Evolutionary conservation across 2,888 invertebrate genomes (phyloP), one percentile per base, ranked within the genome.

Genomic region (Hydrotaea diabolus): DNA sequence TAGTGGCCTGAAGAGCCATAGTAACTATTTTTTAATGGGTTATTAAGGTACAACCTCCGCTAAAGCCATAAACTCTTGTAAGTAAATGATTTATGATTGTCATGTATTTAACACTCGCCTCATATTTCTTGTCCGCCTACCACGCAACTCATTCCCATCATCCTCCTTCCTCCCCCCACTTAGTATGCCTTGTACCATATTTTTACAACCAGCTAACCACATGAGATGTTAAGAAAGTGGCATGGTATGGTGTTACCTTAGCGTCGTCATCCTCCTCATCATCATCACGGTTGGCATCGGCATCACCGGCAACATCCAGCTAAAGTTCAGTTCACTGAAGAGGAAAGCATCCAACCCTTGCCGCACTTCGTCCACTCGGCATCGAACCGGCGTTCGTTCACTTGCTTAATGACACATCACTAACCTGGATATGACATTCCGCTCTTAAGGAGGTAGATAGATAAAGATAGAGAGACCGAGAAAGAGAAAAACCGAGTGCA

Each of bases 71-170:
- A 53, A 77, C 74, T 82, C 71, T 62, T 79, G 57, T 64, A 71
- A 64, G 80, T 82, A 82, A 79, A 85, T 85, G 85, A 85, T 85
- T 85, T 82, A 85, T 85, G 85, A 82, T 85, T 85, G 82, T 85
- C 85, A 79, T 80, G 77, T 74, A 69, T 43, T 69, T 69, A 69
- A 69, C 69, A 69, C 69, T 46, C 4, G 19, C 21, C 43, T 66
- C 39, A 19, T 66, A 43, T 66, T 39, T 46, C 46, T 69, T 21
- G 5, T 13, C 21, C 23, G 46, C 69, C 69, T 21, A 19, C 66
- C 15, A 59, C 3, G 3, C 39, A 9, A 39, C 39, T 39, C 39
- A 39, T 1, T 9, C 36, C 57, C n/a, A n/a, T n/a, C n/a, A n/a
- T n/a, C n/a, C n/a, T n/a, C n/a, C n/a, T n/a, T 23, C 57, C 13